Evolutionary conservation across 2,113 vertebrate genomes (phyloP).

Genomic region (Sinocyclocheilus rhinocerous): DNA sequence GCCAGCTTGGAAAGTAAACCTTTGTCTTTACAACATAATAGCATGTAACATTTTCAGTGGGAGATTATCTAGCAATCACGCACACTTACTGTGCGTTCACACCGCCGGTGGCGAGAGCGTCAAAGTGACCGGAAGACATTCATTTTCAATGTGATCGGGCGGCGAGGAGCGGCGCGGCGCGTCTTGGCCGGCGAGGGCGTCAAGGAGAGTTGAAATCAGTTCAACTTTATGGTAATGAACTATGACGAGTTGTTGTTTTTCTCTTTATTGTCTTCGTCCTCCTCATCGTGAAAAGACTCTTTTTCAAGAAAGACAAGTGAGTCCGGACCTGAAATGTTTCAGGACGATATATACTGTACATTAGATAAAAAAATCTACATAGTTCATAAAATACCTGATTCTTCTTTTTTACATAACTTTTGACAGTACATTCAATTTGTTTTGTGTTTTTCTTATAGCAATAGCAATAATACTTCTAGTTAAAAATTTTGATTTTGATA

Average conservation of each 20-base stretch:
- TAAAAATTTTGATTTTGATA: too few species aligned
- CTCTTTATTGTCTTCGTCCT: slow-evolving; percentile 81
- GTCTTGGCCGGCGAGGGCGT: too few species aligned
- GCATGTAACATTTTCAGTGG: background rate
- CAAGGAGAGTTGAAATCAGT: too few species aligned
- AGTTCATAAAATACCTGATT: background rate
- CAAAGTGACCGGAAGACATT: too few species aligned
- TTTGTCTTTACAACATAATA: slow-evolving; percentile 36
- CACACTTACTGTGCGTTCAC: slow-evolving; percentile 19
- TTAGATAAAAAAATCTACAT: background rate
- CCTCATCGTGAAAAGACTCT: slow-evolving; percentile 75
- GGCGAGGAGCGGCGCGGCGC: too few species aligned
- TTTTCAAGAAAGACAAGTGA: slow-evolving; percentile 67
- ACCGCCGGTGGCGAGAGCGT: too few species aligned
- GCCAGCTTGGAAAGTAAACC: background rate
- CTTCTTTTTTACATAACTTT: too few species aligned
- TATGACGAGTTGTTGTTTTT: slow-evolving; percentile 77
- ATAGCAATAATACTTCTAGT: too few species aligned
- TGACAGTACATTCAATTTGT: too few species aligned
- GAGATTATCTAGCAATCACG: background rate
- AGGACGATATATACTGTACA: background rate
- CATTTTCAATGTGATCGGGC: too few species aligned
- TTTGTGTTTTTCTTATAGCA: background rate
- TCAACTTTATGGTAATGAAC: too few species aligned
- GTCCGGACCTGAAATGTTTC: background rate